These are phyloP conservation scores for Drosophila orena DNA, from an alignment of 1,140 invertebrate species.

Conservation along the genomic window DNA sequence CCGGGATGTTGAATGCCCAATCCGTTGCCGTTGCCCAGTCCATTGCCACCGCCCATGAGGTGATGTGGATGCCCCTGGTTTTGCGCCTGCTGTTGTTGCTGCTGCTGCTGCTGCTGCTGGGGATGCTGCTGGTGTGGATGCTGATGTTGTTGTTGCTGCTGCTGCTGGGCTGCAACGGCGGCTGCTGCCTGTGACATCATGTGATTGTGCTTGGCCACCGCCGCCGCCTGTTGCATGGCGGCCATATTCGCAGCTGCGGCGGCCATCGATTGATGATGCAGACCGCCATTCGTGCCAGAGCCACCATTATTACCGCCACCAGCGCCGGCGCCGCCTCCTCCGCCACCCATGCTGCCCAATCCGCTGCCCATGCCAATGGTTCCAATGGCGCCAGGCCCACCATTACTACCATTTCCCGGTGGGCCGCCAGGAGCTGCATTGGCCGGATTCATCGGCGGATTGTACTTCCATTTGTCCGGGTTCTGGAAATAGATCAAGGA, in stretches of 20 bases:
- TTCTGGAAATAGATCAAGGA: conserved; percentile 84
- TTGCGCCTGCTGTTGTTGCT: conserved; percentile 73
- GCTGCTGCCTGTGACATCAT: conserved; percentile 83
- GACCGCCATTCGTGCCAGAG: conserved; percentile 71
- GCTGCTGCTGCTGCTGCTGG: conserved; percentile 54
- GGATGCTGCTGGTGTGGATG: conserved; percentile 59
- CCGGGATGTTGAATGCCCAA: conserved; percentile 59
- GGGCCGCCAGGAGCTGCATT: conserved; percentile 77
- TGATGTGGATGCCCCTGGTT: conserved; percentile 72
- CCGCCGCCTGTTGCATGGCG: conserved; percentile 80
- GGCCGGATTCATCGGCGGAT: conserved; percentile 83
- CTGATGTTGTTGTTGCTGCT: conserved; percentile 59
- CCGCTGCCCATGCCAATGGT: conserved; percentile 78
- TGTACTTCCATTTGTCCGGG: conserved; percentile 89
- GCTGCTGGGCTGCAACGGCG: conserved; percentile 70
- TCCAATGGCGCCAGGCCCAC: conserved; percentile 74
- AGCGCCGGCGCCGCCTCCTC: conserved; percentile 43
- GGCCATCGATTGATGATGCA: conserved; percentile 80
- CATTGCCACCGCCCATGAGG: conserved; percentile 71
- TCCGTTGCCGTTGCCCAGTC: conserved; percentile 67
- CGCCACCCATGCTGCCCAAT: conserved; percentile 61
- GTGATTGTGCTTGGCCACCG: conserved; percentile 81
- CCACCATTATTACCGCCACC: conserved; percentile 53
- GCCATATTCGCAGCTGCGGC: conserved; percentile 74
- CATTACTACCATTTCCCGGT: conserved; percentile 68